Conservation (phyloP, 2,113 vertebrate species). For the Cinclus mexicanus region DNA sequence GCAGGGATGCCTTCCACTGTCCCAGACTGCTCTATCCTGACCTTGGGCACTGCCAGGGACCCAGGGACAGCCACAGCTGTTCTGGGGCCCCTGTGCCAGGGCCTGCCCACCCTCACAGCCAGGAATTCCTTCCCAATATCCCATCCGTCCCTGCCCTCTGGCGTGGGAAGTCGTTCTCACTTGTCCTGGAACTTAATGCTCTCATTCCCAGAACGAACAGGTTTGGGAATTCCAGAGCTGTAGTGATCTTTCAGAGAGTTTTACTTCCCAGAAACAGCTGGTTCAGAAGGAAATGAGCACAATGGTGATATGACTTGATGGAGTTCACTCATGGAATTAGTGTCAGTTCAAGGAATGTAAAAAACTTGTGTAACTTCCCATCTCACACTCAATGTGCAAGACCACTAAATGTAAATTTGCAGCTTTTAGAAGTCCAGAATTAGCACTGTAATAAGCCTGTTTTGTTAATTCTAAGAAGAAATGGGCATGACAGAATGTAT, state of each 20-base stretch:
- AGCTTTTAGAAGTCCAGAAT: not conserved
- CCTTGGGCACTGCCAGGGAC: not conserved
- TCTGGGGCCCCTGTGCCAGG: not conserved
- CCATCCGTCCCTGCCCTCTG: not conserved
- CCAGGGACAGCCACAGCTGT: not conserved
- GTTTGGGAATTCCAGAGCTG: not conserved
- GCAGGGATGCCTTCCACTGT: not conserved
- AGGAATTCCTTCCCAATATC: not conserved
- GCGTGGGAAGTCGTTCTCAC: not conserved
- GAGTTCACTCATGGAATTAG: not conserved
- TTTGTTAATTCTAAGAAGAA: not conserved
- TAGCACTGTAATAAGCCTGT: not conserved
- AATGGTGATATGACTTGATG: not conserved
- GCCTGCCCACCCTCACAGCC: rapidly evolving
- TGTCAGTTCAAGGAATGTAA: not conserved
- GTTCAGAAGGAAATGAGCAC: not conserved
- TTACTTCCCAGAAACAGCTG: not conserved
- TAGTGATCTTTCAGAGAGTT: not conserved
- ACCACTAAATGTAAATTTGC: not conserved
- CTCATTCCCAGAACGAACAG: rapidly evolving
- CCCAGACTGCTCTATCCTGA: not conserved
- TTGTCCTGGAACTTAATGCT: not conserved
- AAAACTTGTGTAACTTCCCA: not conserved
- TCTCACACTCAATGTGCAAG: not conserved
- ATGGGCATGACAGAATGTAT: not conserved